Percentiles rank a stretch among this genome's conserved stretches.
Conservation (phyloP, 2,797 vertebrate genomes). For the Semaprochilodus insignis region DNA sequence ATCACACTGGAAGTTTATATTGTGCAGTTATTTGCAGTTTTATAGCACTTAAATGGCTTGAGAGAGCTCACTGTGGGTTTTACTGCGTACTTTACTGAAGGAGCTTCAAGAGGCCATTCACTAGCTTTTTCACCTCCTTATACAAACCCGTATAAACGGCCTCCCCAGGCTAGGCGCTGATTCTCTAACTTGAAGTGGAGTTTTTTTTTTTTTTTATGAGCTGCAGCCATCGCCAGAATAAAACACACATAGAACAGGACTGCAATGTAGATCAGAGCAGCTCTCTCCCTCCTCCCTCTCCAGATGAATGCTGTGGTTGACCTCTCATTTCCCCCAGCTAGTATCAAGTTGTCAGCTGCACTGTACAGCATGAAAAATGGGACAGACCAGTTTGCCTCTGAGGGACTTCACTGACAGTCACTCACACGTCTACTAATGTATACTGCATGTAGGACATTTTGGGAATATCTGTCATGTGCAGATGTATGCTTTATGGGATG, state of each 20-base stretch:
- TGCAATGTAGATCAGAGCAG: conserved; percentile 49
- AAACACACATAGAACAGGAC: conserved; percentile 42
- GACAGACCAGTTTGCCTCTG: conserved; percentile 29
- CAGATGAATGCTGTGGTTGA: conserved; percentile 33
- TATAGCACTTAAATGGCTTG: background rate
- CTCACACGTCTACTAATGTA: background rate
- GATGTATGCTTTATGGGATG: background rate
- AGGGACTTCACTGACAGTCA: conserved; percentile 19
- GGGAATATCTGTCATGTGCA: background rate
- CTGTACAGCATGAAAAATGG: conserved; percentile 42
- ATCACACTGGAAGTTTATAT: background rate
- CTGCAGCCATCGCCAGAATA: conserved; percentile 32
- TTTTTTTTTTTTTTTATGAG: conserved; percentile 22
- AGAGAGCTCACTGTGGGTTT: background rate
- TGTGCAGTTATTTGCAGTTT: background rate
- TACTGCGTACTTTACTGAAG: background rate
- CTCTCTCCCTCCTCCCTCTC: conserved; percentile 13
- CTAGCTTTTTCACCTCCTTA: background rate
- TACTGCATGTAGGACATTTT: background rate
- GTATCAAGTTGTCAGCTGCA: conserved; percentile 57
- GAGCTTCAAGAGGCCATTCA: background rate
- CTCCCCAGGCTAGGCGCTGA: conserved; percentile 16
- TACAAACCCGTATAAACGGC: background rate
- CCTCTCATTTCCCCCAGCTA: conserved; percentile 49
- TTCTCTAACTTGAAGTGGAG: conserved; percentile 37